These are phyloP conservation scores for Lepidurus arcticus DNA, from an alignment of 1,140 invertebrate species.

Conservation along the genomic window DNA sequence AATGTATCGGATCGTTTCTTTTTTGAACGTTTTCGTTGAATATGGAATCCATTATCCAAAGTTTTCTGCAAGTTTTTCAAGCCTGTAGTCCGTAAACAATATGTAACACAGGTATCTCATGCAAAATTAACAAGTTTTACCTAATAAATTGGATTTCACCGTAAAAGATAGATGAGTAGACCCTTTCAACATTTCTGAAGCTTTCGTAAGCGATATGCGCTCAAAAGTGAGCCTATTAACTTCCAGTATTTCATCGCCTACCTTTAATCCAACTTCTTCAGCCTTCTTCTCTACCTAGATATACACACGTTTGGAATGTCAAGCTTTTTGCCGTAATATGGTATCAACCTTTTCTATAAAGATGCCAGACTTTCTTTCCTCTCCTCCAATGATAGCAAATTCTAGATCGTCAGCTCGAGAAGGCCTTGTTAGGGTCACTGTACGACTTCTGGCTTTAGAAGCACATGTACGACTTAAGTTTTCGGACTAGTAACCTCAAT, in stretches of 20 bases:
- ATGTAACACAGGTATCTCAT: slow-evolving; percentile 65
- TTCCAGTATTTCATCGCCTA: slow-evolving; percentile 94
- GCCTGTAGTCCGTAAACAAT: not conserved
- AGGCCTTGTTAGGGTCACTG: slow-evolving; percentile 81
- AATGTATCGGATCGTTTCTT: not conserved
- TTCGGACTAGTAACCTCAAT: slow-evolving; percentile 43
- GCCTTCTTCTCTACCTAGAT: slow-evolving; percentile 78
- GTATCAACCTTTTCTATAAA: slow-evolving; percentile 79
- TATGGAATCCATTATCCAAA: not conserved
- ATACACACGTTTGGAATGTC: not conserved
- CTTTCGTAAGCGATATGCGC: slow-evolving; percentile 79
- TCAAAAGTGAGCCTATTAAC: slow-evolving; percentile 95
- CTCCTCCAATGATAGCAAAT: slow-evolving; percentile 90
- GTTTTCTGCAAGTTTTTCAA: not conserved
- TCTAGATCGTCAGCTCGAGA: slow-evolving; percentile 86
- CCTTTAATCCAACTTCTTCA: slow-evolving; percentile 88
- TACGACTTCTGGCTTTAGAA: slow-evolving; percentile 86
- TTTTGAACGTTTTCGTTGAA: not conserved
- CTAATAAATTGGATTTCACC: slow-evolving; percentile 91
- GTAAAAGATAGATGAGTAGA: slow-evolving; percentile 94
- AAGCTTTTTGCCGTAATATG: slow-evolving; percentile 1
- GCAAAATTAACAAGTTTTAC: slow-evolving; percentile 75
- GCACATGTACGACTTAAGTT: slow-evolving; percentile 93
- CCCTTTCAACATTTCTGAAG: slow-evolving; percentile 83
- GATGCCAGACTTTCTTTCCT: slow-evolving; percentile 82